Evolutionary conservation across 2,888 invertebrate species (phyloP), one percentile per base, ranked within the genome.

Genomic region (Leptinotarsa tumamoca): DNA sequence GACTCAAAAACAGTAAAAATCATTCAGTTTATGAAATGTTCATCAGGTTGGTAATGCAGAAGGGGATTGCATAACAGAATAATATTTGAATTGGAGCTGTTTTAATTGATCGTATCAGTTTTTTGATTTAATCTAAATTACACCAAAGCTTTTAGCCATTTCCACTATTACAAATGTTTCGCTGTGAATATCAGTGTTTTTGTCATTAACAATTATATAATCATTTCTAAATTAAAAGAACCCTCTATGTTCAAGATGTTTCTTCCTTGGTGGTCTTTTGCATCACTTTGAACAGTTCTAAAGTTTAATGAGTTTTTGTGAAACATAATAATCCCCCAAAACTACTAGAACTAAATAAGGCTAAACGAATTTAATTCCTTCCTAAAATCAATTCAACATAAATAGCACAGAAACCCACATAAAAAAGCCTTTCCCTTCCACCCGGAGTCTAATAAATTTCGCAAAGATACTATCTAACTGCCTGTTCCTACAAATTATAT

Each of bases 401-500:
- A 58, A 58, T 58, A 21, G 58, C 23, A 14, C 51, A 23, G 4
- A 2, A 58, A 14, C 58, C 58, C 15, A 14, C 21, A 58, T 10
- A 58, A 23, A 58, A 58, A 23, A 52, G 15, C 58, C 58, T 58
- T 58, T 58, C 58, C 23, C 58, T 58, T 58, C 15, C 21, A 14
- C 13, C 58, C 58, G 23, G 14, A 21, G 21, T 58, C 21, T 33
- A 63, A 43, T 63, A 63, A 63, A 63, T 63, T 63, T 43, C 63
- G 33, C 43, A 17, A 27, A n/a, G 43, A 63, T 63, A 63, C 17
- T 63, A 63, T 63, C 63, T n/a, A 43, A 33, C 63, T 43, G 63
- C 63, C 43, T 63, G 63, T 63, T 63, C 33, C 63, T 63, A 70
- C 70, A 70, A 70, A 70, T 70, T 70, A 70, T 70, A 70, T 58